Percentiles rank a stretch among this genome's conserved stretches.
These are phyloP conservation scores for Drosophila gaucha DNA, from an alignment of 2,888 invertebrate genomes.

Conservation along the genomic window DNA sequence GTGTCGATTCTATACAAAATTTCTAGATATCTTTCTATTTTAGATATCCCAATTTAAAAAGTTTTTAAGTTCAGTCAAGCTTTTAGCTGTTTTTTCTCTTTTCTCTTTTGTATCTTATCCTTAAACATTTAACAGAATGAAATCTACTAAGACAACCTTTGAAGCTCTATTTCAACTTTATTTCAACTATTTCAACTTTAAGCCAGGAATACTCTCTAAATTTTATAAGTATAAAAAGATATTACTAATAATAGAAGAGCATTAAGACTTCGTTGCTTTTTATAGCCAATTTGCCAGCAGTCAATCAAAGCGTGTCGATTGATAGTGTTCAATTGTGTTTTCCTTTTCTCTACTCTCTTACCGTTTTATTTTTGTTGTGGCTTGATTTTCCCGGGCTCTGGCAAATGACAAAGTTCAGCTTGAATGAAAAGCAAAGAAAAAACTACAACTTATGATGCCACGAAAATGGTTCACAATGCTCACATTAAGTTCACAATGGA, in stretches of 20 bases:
- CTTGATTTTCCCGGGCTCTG: constrained; percentile 39
- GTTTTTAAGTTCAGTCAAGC: not conserved
- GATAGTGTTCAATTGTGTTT: constrained; percentile 35
- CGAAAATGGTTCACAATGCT: constrained; percentile 70
- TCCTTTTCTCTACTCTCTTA: not conserved
- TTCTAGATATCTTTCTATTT: not conserved
- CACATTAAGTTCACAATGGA: constrained; percentile 68
- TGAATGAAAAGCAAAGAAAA: not conserved
- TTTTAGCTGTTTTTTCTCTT: not conserved
- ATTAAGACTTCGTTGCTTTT: constrained; percentile 10
- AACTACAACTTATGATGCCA: constrained; percentile 37
- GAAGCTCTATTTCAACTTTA: too few relatives aligned
- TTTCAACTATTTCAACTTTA: too few relatives aligned
- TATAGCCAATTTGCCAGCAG: constrained; percentile 10
- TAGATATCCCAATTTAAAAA: not conserved
- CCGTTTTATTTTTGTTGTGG: not conserved
- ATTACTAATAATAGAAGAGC: not conserved
- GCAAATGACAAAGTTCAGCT: constrained; percentile 45
- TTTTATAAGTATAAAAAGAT: not conserved
- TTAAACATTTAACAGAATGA: not conserved
- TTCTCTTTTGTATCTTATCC: not conserved
- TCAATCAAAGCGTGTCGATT: constrained; percentile 43
- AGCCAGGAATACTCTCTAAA: not conserved
- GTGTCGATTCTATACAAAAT: too few relatives aligned
- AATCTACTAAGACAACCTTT: not conserved